Base-by-base conservation (phyloP, 1,140 invertebrate genomes). In the Geopemphigus sp. region DNA sequence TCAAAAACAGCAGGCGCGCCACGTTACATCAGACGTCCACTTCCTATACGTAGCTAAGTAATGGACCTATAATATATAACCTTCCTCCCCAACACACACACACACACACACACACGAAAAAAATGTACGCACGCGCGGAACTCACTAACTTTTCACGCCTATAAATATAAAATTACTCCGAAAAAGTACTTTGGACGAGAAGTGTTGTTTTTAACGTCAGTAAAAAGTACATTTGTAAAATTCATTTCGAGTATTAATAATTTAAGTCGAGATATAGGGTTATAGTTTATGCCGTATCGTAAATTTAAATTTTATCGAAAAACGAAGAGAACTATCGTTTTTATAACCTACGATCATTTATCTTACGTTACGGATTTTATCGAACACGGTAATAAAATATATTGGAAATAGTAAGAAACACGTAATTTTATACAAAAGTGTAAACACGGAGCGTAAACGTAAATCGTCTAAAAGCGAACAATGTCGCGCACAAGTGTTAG, bases 1-100 rank as follows among this genome's bases (percentile, higher is more conserved):
- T 78, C 74, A 50, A 78, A 76, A 78, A 78, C 74, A 78, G 74
- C 74, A 78, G 74, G 74, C 74, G 74, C 19, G 3, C 32, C 17
- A 53, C 17, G 10, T 50, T 57, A 24, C 24, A 8, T 39, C 32
- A 56, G 54, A 32, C 50, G 53, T 73, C 54, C 19, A 39, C 50
- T 73, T 73, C 47, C 70, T 73, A 73, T 73, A 73, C 50, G 26
- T n/a, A n/a, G n/a, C n/a, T n/a, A n/a, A n/a, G n/a, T 56, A 32
- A 73, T 73, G 70, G 26, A 39, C 54, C 50, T 73, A 73, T 32
- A 39, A 73, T 73, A 73, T 73, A 39, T 4, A 8, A 8, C 32
- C 32, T 32, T 0, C 70, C 66, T 2, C n/a, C 19, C 5, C 6
- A 47, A 68, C 47, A 68, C 32, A 39, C n/a, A n/a, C n/a, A n/a